Evolutionary conservation across 2,888 invertebrate species (phyloP).

Genomic region (Lasioglossum villosulum): DNA sequence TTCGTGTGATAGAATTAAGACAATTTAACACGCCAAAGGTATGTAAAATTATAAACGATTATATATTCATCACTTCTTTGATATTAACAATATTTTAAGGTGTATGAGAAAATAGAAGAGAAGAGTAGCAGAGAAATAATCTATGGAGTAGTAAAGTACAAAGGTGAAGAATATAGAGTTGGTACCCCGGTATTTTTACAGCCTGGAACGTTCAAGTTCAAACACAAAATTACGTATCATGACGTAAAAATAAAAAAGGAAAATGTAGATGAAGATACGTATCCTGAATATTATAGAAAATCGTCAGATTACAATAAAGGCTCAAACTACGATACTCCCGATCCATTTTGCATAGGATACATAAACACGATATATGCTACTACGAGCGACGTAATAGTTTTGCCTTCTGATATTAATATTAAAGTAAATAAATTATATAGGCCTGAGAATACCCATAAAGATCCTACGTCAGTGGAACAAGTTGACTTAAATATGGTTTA

Average conservation of each 20-base stretch:
- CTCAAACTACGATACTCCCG: conserved; percentile 89
- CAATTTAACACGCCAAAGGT: conserved; percentile 66
- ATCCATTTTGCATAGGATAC: conserved; percentile 91
- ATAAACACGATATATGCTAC: conserved; percentile 88
- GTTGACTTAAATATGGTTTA: conserved; percentile 91
- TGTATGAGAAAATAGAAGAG: conserved; percentile 69
- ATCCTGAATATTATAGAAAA: conserved; percentile 93
- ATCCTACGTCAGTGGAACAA: conserved; percentile 86
- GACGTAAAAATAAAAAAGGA: conserved; percentile 77
- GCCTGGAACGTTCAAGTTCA: conserved; percentile 88
- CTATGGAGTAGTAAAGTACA: conserved; percentile 86
- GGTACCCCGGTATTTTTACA: conserved; percentile 90
- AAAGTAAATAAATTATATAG: conserved; percentile 90
- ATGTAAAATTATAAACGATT: conserved; percentile 20
- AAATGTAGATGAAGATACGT: conserved; percentile 89
- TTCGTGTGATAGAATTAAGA: conserved; percentile 17
- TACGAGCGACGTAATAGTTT: conserved; percentile 85
- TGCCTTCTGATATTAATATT: conserved; percentile 87
- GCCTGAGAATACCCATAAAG: conserved; percentile 90
- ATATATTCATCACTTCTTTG: neutral
- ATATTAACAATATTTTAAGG: conserved; percentile 53
- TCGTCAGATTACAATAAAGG: conserved; percentile 89
- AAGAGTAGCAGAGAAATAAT: conserved; percentile 68
- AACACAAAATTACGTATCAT: conserved; percentile 72
- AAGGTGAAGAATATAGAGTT: conserved; percentile 87